Conservation (phyloP, 2,888 invertebrate species). For the Eristalis pertinax region DNA sequence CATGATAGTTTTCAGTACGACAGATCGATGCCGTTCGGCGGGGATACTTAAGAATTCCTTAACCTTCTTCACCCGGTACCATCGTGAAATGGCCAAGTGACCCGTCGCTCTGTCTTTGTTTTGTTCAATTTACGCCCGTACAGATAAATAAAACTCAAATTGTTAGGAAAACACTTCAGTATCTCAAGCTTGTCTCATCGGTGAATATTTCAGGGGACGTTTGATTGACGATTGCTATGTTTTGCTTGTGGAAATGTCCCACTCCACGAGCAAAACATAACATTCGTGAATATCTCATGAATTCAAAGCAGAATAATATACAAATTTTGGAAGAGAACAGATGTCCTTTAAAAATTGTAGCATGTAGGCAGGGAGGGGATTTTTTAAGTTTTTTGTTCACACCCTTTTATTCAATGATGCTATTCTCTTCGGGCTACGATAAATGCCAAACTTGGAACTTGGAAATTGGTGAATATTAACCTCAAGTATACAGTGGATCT, state of each 20-base stretch:
- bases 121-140: neutral
- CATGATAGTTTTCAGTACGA: constrained; percentile 17
- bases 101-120: neutral
- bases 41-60: neutral
- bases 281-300: neutral
- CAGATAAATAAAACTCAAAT: neutral
- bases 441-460: too few species aligned
- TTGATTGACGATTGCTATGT: neutral
- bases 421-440: too few species aligned
- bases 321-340: too few species aligned
- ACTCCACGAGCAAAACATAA: neutral
- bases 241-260: too few species aligned
- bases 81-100: neutral
- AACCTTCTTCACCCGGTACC: neutral
- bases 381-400: too few species aligned
- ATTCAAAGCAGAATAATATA: neutral
- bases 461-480: too few species aligned
- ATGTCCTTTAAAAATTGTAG: too few species aligned
- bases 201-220: neutral
- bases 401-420: too few species aligned
- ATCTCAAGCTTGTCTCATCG: neutral
- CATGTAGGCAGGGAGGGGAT: too few species aligned
- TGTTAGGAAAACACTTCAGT: neutral
- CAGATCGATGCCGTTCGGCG: neutral
- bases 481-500: too few species aligned